Evolutionary conservation across 2,113 vertebrate genomes (phyloP), one percentile per base, ranked within the genome.

Genomic region (Carassius gibelio): DNA sequence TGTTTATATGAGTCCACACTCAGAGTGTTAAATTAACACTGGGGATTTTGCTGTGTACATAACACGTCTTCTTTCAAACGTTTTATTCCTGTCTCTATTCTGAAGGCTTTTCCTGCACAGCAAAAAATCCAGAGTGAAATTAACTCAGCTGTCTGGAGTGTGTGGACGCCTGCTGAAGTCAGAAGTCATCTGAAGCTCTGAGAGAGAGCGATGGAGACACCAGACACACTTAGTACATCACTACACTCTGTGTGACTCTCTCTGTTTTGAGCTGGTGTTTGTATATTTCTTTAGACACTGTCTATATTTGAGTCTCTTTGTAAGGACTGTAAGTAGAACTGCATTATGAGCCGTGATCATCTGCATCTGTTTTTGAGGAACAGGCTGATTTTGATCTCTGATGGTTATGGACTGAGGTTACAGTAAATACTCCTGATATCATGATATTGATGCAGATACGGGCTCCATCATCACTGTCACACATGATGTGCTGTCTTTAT

Each of bases 171-270:
- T 38, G 36, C 36, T 5, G 36, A 38, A 38, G 3, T 38, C 5
- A 4, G 5, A 38, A 38, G 36, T 36, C 82, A 84, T 85, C 45
- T 30, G 15, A 50, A 86, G 59, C 71, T 36, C 69, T 75, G 55
- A 48, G 48, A 59, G 68, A 69, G 50, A 55, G 6, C 15, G 10
- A 11, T 69, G 48, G 36, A 45, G 42, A 15, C 6, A 42, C 5
- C 23, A 6, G 19, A 4, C 4, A 17, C 64, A 14, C 64, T 30
- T 19, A n/a, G 19, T 55, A 5, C 50, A 19, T 19, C 75, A 26
- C 6, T 59, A 21, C 57, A 21, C n/a, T 69, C 36, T 15, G 66
- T 36, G 36, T 15, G 66, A 17, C 10, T 36, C 34, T 71, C 71
- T 74, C 30, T 30, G 30, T 30, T 30, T 30, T 1, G 30, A 30